phyloP scores from a whole-genome alignment of 2,797 vertebrate genomes.

The Apodemus agrarius region DNA sequence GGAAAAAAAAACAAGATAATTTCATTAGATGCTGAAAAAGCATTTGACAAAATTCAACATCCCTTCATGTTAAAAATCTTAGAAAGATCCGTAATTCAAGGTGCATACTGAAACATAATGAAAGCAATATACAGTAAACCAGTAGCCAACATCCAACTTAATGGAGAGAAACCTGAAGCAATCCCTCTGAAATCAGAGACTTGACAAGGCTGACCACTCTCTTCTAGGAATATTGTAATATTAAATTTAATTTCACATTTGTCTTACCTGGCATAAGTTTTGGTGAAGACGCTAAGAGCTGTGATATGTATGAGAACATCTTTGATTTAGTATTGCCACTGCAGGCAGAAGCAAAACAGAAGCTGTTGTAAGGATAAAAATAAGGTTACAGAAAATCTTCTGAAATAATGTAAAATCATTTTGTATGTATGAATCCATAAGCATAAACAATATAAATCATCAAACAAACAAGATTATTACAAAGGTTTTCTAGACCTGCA shows the following conservation, averaged over 20 bases:
- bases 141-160: too few relatives aligned
- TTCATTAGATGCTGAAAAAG: too few relatives aligned
- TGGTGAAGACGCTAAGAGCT: not conserved
- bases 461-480: not conserved
- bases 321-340: too few relatives aligned
- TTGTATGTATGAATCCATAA: not conserved
- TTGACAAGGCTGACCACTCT: too few relatives aligned
- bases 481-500: not conserved
- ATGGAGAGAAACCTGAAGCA: too few relatives aligned
- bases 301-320: not conserved
- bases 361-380: not conserved
- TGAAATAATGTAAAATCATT: not conserved
- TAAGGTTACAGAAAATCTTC: not conserved
- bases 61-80: too few relatives aligned
- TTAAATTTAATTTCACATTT: not conserved
- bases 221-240: not conserved
- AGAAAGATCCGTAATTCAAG: too few relatives aligned
- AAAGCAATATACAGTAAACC: too few relatives aligned
- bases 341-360: not conserved
- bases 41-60: too few relatives aligned
- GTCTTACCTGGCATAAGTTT: not conserved
- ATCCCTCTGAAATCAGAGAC: too few relatives aligned
- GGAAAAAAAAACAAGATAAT: too few relatives aligned
- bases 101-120: too few relatives aligned
- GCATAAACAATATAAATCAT: not conserved